Evolutionary conservation across 2,888 invertebrate genomes (phyloP), one percentile per base, ranked within the genome.

Genomic region (Urechis unicinctus): DNA sequence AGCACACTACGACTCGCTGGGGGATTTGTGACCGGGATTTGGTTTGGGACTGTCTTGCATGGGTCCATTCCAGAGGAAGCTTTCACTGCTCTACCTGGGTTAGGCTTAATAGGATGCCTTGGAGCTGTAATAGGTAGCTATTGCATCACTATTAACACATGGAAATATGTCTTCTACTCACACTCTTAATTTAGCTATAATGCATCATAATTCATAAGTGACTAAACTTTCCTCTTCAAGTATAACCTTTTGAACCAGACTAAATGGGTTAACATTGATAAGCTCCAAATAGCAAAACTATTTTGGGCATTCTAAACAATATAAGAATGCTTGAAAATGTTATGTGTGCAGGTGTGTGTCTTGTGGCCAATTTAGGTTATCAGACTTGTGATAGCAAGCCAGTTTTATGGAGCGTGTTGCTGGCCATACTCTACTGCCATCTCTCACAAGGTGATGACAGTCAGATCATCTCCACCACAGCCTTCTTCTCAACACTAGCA

Each of bases 341-440:
- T 50, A 47, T 1, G 5, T 5, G 71, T 78, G 24, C 74, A 91
- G 95, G 93, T 66, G 88, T 92, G 0, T 89, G 91, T 87, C 82
- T 86, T 0, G 89, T 93, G 6, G 93, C 93, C 28, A 95, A 94
- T 71, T 87, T 94, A 61, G 94, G 94, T 0, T 83, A 87, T 1
- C 88, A 93, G 72, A 81, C 83, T 67, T 92, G 92, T 1, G 78
- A 82, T 0, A 80, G 90, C 31, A 85, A 85, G 81, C 83, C 85
- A 72, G 83, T 89, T 0, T 72, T 91, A 0, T 52, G 85, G 0
- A 86, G 85, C 0, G 85, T 93, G 0, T 86, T 87, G 66, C 85
- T 88, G 69, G 85, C 87, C 0, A 72, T 86, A 0, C 84, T 89
- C 21, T 86, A 86, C 77, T 71, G 76, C 41, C 26, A 64, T 2